Percentiles rank a stretch among this genome's conserved stretches.
These are phyloP conservation scores for Phrixothrix hirtus DNA, from an alignment of 2,888 invertebrate species.

Conservation along the genomic window DNA sequence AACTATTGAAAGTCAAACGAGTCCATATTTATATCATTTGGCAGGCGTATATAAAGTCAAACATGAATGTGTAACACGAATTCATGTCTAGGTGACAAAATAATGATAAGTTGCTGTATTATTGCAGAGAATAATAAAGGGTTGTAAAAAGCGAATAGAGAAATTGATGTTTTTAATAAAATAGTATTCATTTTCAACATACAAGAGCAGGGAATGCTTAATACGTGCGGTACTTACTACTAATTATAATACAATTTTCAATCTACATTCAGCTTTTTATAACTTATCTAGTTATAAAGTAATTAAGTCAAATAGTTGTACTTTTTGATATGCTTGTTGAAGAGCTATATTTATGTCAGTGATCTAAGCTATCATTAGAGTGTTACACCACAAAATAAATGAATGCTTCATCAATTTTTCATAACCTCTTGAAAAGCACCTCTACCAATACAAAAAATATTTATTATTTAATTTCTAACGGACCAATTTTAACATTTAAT, in stretches of 20 bases:
- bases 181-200: slow-evolving; percentile 24
- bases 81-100: slow-evolving; percentile 43
- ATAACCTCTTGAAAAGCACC: no score
- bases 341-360: no score
- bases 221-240: slow-evolving; percentile 16
- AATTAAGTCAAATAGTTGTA: slow-evolving; percentile 17
- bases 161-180: slow-evolving; percentile 35
- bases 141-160: slow-evolving; percentile 33
- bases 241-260: slow-evolving; percentile 26
- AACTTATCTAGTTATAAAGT: slow-evolving; percentile 17
- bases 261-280: slow-evolving; percentile 5
- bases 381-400: no score
- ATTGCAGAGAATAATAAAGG: slow-evolving; percentile 23
- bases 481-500: no score
- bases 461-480: no score
- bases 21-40: slow-evolving; percentile 34
- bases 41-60: slow-evolving; percentile 35
- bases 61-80: slow-evolving; percentile 32
- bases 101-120: slow-evolving; percentile 39
- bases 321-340: no score
- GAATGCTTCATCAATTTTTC: no score
- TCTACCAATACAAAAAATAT: no score
- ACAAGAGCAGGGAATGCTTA: slow-evolving; percentile 5
- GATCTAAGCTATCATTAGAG: no score
- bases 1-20: slow-evolving; percentile 30